A percentile compares a stretch with the other conserved stretches of the same genome.
Evolutionary conservation across 2,888 invertebrate genomes (phyloP).

Genomic region (Sesia bembeciformis): DNA sequence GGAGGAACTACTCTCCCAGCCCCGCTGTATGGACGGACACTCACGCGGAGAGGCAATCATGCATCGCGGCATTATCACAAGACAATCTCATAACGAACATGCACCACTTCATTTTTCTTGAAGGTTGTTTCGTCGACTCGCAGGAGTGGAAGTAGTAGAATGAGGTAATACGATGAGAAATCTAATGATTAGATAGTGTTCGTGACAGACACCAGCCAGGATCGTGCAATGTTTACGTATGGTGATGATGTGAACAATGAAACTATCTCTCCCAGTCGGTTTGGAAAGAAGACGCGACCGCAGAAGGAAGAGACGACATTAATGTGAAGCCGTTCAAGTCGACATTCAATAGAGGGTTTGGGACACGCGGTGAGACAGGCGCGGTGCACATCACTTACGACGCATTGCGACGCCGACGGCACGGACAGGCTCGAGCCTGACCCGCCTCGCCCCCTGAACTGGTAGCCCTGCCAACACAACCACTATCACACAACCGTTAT

Average conservation of each 20-base stretch:
- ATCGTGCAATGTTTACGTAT: slow-evolving; percentile 56
- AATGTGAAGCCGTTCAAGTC: slow-evolving; percentile 26
- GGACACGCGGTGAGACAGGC: slow-evolving; percentile 45
- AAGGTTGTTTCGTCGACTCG: slow-evolving; percentile 30
- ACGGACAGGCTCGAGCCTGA: slow-evolving; percentile 89
- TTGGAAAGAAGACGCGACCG: slow-evolving; percentile 51
- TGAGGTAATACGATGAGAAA: slow-evolving; percentile 40
- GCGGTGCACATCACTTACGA: slow-evolving; percentile 74
- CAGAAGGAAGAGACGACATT: slow-evolving; percentile 53
- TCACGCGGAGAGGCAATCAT: slow-evolving; percentile 36
- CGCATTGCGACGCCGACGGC: slow-evolving; percentile 82
- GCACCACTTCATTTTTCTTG: slow-evolving; percentile 43
- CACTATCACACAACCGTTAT: slow-evolving; percentile 40
- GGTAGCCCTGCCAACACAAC: slow-evolving; percentile 74
- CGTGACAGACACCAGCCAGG: slow-evolving; percentile 38
- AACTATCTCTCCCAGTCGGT: slow-evolving; percentile 54
- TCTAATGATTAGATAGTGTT: slow-evolving; percentile 42
- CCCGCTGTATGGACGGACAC: slow-evolving; percentile 18
- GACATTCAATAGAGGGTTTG: slow-evolving; percentile 50
- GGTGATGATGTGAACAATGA: slow-evolving; percentile 47
- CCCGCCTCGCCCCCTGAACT: slow-evolving; percentile 79
- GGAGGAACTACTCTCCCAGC: slow-evolving; percentile 23
- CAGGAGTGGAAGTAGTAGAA: slow-evolving; percentile 39
- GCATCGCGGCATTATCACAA: slow-evolving; percentile 35
- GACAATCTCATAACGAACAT: slow-evolving; percentile 36